Evolutionary conservation across 2,797 vertebrate species (phyloP).

Genomic region (Hyperoplus immaculatus): DNA sequence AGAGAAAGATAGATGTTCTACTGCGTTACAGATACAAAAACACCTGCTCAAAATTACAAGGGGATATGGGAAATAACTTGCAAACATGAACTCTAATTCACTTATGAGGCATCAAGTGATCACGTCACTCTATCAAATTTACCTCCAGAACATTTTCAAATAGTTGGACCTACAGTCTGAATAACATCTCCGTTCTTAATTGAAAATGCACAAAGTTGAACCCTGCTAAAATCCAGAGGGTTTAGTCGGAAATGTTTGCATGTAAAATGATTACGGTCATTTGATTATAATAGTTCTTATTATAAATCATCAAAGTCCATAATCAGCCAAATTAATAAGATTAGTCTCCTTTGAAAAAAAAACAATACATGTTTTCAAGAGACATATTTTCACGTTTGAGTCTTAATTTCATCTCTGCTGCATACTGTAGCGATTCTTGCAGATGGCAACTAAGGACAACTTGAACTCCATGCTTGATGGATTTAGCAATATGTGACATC

Average conservation of each 20-base stretch:
- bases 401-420: not conserved
- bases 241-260: constrained; percentile 60
- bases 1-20: constrained; percentile 64
- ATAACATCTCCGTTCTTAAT: constrained; percentile 1
- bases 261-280: constrained; percentile 57
- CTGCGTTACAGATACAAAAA: constrained; percentile 59
- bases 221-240: not conserved
- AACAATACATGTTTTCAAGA: too few relatives aligned
- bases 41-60: constrained; percentile 21
- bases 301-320: constrained; percentile 60
- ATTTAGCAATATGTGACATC: not conserved
- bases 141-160: not conserved
- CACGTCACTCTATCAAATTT: not conserved
- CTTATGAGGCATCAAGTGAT: not conserved
- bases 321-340: constrained; percentile 36
- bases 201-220: constrained; percentile 1
- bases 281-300: constrained; percentile 15
- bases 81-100: constrained; percentile 51
- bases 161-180: constrained; percentile 24
- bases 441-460: not conserved
- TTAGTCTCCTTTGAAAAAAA: not conserved
- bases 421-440: not conserved
- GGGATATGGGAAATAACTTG: constrained; percentile 56
- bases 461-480: not conserved
- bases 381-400: too few relatives aligned